These are phyloP conservation scores for Talpa occidentalis DNA, from an alignment of 2,113 vertebrate species.

Conservation along the genomic window DNA sequence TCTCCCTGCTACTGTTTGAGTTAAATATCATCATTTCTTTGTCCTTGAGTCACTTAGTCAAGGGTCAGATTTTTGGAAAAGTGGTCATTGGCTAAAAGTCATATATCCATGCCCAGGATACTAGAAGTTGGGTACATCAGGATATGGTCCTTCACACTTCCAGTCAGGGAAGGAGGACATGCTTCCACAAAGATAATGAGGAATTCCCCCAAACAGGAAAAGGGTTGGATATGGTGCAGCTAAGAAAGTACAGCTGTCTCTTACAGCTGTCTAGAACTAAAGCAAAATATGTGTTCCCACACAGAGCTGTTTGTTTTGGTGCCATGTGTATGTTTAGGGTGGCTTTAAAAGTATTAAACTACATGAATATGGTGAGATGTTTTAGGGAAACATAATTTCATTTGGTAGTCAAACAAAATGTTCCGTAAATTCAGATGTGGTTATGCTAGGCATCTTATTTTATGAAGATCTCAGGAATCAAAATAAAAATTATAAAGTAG, in stretches of 20 bases:
- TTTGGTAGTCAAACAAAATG: conserved; percentile 8
- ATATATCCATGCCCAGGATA: background rate
- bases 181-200: background rate
- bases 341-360: conserved; percentile 14
- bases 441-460: conserved; percentile 19
- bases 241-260: conserved; percentile 52
- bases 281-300: conserved; percentile 58
- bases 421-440: conserved; percentile 42
- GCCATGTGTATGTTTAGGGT: background rate
- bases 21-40: conserved; percentile 32
- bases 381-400: conserved; percentile 51
- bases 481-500: conserved; percentile 45
- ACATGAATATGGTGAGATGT: conserved; percentile 8
- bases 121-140: background rate
- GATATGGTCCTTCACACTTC: background rate
- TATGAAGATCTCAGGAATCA: conserved; percentile 29
- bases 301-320: conserved; percentile 36
- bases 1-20: background rate
- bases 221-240: background rate
- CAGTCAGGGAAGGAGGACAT: background rate
- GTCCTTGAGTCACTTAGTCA: background rate
- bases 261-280: conserved; percentile 68
- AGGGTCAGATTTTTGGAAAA: conserved; percentile 20
- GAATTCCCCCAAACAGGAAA: background rate
- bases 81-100: background rate